phyloP scores from a whole-genome alignment of 2,888 invertebrate species.

The Nematopogon swammerdamellus region DNA sequence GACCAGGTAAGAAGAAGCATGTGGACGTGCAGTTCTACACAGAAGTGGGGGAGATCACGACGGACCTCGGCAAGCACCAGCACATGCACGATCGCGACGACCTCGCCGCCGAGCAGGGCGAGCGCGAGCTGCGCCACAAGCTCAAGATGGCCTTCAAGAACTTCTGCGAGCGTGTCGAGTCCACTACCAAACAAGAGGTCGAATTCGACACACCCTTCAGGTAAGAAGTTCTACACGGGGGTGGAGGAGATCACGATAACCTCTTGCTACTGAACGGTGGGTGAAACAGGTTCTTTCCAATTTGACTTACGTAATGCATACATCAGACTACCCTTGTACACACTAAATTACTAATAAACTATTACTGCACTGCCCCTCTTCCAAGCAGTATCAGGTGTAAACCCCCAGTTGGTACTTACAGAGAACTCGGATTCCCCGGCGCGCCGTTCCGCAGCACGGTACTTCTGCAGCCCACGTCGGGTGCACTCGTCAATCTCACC shows the following conservation, averaged over 20 bases:
- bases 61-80: slow-evolving; percentile 98
- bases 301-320: too few species aligned
- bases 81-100: slow-evolving; percentile 99
- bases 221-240: slow-evolving; percentile 17
- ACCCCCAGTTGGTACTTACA: too few species aligned
- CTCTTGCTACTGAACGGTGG: too few species aligned
- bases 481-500: slow-evolving; percentile 94
- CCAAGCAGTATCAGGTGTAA: too few species aligned
- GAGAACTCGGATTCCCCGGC: slow-evolving; percentile 96
- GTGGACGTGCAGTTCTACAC: slow-evolving; percentile 99
- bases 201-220: slow-evolving; percentile 98
- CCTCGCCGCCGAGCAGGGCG: slow-evolving; percentile 97
- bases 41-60: slow-evolving; percentile 99
- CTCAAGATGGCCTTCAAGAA: slow-evolving; percentile 97
- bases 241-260: too few species aligned
- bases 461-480: slow-evolving; percentile 93
- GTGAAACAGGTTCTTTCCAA: too few species aligned
- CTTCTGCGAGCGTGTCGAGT: slow-evolving; percentile 96
- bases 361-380: too few species aligned
- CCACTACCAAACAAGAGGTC: slow-evolving; percentile 93
- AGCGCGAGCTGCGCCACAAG: slow-evolving; percentile 93
- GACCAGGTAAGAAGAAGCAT: slow-evolving; percentile 91
- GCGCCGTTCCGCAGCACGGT: slow-evolving; percentile 97
- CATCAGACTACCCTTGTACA: too few species aligned
- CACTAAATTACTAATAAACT: too few species aligned